Percentiles rank a stretch among this genome's conserved stretches.
phyloP scores from a whole-genome alignment of 1,140 invertebrate species.

The Sycobia sp. region DNA sequence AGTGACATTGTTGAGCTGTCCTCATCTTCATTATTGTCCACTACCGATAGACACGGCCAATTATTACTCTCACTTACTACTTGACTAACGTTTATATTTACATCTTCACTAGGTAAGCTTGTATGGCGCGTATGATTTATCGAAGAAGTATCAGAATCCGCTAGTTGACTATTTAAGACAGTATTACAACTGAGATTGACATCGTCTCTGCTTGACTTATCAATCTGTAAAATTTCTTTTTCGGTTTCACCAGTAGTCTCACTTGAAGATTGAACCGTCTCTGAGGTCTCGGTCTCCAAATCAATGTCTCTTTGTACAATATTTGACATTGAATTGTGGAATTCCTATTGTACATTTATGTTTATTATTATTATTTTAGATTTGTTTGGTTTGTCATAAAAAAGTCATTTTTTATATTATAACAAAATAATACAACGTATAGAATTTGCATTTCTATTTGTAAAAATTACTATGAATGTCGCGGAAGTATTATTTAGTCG shows the following conservation, averaged over 20 bases:
- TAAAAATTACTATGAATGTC: too few relatives aligned
- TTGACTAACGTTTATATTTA: background rate
- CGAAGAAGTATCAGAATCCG: background rate
- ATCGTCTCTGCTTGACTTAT: slow-evolving; percentile 23
- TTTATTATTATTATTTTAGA: too few relatives aligned
- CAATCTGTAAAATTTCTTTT: slow-evolving; percentile 24
- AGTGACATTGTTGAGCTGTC: slow-evolving; percentile 57
- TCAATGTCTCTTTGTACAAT: slow-evolving; percentile 25
- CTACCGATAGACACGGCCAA: background rate
- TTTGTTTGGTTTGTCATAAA: too few relatives aligned
- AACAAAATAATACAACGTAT: too few relatives aligned
- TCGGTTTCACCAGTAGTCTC: slow-evolving; percentile 33
- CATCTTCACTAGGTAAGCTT: background rate
- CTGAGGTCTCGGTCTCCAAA: slow-evolving; percentile 21
- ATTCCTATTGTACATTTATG: background rate
- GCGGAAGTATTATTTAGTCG: too few relatives aligned
- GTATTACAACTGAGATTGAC: slow-evolving; percentile 8
- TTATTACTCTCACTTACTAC: background rate
- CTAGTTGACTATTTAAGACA: slow-evolving; percentile 1
- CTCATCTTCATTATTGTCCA: slow-evolving; percentile 49
- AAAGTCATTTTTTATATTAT: too few relatives aligned
- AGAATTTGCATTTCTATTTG: too few relatives aligned
- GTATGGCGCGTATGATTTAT: background rate
- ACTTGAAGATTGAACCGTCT: slow-evolving; percentile 31
- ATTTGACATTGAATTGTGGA: background rate